A percentile compares a stretch with the other conserved stretches of the same genome.
phyloP scores from a whole-genome alignment of 2,797 vertebrate species.

The Atherinosoma microstoma region DNA sequence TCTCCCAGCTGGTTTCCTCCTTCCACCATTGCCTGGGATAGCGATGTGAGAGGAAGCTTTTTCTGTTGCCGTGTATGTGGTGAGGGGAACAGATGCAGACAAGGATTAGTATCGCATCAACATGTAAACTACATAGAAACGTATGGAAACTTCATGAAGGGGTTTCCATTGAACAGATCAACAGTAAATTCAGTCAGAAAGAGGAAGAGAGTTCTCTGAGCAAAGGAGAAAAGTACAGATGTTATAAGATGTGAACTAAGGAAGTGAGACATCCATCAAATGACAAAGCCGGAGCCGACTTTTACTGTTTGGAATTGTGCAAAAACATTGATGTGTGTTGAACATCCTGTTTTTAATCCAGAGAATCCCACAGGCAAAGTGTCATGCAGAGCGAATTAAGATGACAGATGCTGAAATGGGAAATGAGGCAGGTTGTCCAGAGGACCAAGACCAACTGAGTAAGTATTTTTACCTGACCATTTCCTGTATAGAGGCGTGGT shows the following conservation, averaged over 20 bases:
- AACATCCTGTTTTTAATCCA: constrained; percentile 57
- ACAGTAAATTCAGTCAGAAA: constrained; percentile 47
- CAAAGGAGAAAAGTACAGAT: constrained; percentile 53
- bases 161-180: constrained; percentile 55
- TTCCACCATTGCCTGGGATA: constrained; percentile 96
- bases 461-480: constrained; percentile 81
- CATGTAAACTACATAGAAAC: constrained; percentile 2
- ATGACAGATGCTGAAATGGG: constrained; percentile 59
- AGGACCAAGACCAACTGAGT: constrained; percentile 47
- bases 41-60: constrained; percentile 93
- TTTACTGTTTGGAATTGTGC: constrained; percentile 22
- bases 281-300: constrained; percentile 19
- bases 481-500: constrained; percentile 84
- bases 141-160: constrained; percentile 58
- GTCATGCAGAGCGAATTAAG: constrained; percentile 66
- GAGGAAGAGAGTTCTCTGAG: constrained; percentile 54
- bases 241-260: constrained; percentile 46
- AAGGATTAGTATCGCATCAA: constrained; percentile 19
- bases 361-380: constrained; percentile 48
- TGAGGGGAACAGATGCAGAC: constrained; percentile 25
- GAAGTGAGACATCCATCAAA: constrained; percentile 58
- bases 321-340: constrained; percentile 34
- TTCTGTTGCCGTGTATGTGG: constrained; percentile 82
- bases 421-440: constrained; percentile 54
- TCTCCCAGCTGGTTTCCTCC: constrained; percentile 91